Percentiles rank a stretch among this genome's conserved stretches.
These are phyloP conservation scores for Girardia tigrina DNA, from an alignment of 2,888 invertebrate species.

Conservation along the genomic window DNA sequence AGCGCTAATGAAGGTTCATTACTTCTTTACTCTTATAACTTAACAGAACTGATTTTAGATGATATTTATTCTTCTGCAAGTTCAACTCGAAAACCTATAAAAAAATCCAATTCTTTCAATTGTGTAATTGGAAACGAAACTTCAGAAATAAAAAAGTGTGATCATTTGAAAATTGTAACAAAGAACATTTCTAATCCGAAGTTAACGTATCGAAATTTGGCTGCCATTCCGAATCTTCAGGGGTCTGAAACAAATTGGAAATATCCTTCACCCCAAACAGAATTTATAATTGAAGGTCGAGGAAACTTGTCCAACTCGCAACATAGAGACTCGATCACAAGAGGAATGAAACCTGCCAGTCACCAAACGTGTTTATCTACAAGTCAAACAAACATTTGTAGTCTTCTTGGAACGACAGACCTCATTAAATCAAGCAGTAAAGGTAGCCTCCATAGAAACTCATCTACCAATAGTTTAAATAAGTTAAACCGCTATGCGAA, in stretches of 20 bases:
- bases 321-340: constrained; percentile 1
- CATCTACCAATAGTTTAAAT: not conserved
- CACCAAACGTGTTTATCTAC: constrained; percentile 18
- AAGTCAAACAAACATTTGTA: constrained; percentile 10
- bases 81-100: not conserved
- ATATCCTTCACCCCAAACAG: not conserved
- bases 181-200: not conserved
- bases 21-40: no score
- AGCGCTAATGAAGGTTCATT: no score
- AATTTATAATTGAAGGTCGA: not conserved
- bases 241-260: not conserved
- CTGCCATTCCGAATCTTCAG: not conserved
- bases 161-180: not conserved
- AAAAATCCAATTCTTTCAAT: not conserved
- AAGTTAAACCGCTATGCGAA: not conserved
- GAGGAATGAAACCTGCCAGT: constrained; percentile 30
- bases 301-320: not conserved
- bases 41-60: no score
- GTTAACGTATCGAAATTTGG: not conserved
- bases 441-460: not conserved
- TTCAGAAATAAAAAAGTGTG: not conserved
- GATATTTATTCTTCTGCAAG: not conserved
- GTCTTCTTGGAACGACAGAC: not conserved
- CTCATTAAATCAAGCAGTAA: not conserved
- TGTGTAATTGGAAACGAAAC: not conserved